Base-by-base conservation (phyloP, 2,888 invertebrate genomes). In the Cataglyphis livida region DNA sequence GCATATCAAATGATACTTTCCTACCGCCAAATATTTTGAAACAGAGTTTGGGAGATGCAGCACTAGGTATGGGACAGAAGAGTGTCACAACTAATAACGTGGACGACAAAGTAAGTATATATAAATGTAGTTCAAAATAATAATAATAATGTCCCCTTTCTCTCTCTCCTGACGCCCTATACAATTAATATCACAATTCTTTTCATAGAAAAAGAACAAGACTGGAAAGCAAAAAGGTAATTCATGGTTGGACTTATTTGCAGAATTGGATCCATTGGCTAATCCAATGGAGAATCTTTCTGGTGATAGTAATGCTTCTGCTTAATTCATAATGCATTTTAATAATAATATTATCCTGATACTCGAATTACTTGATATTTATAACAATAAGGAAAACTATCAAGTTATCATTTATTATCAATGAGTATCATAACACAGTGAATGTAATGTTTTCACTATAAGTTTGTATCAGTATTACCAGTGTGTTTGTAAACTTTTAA, bases 231-330 rank as follows among this genome's bases (percentile, higher is more conserved):
- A 95, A 57, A 95, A 96, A 88, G 96, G 95, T 89, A 96, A 96
- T 85, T 92, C 95, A 1, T 99, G 99, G 99, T 97, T 98, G 93
- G 98, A 98, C 94, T 95, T 99, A 76, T 99, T 99, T 95, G 98
- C 98, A 57, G 99, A 99, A 94, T 95, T 99, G 82, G 99, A 99
- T 95, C 99, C 99, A 0, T 95, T 99, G 51, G 96, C 98, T 15
- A 98, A 98, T 59, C 97, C 98, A 90, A 92, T 93, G 88, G 94
- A 94, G 68, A 93, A 89, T 86, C 87, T 93, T 35, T 89, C 89
- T 32, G 92, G 91, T 83, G 91, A 92, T 61, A 91, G 90, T 73
- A 93, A 93, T 82, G 93, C 94, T 82, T 92, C 93, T 75, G 94
- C 93, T 90, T 94, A 93, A 91, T 70, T 76, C 68, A 18, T 66